Evolutionary conservation across 2,888 invertebrate genomes (phyloP).

Genomic region (Acrocyrtus sp.): DNA sequence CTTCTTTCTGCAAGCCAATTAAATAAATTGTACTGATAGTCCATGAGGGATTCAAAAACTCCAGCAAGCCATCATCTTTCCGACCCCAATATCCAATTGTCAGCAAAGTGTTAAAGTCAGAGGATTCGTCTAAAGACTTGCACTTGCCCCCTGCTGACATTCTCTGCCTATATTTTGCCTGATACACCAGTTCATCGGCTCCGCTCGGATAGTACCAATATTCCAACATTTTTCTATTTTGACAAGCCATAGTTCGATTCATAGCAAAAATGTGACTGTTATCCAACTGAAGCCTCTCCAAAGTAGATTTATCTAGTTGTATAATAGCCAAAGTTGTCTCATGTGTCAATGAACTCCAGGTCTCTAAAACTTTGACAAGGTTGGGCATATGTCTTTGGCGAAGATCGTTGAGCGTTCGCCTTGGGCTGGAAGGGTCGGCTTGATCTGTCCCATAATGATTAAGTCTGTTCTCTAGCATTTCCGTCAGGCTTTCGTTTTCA

Average conservation of each 20-base stretch:
- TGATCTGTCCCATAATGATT: not conserved
- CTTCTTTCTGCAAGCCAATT: constrained; percentile 37
- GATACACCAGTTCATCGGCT: constrained; percentile 33
- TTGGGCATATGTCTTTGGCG: too few relatives aligned
- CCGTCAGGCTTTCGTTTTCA: not conserved
- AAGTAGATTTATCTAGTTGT: constrained; percentile 9
- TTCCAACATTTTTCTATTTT: constrained; percentile 32
- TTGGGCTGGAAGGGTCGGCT: constrained; percentile 29
- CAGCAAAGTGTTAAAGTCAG: constrained; percentile 8
- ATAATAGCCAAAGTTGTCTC: constrained; percentile 26
- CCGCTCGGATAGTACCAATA: constrained; percentile 54
- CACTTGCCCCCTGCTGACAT: too few relatives aligned
- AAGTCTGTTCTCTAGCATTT: constrained; percentile 18
- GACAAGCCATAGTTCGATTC: constrained; percentile 15
- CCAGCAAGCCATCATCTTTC: constrained; percentile 38
- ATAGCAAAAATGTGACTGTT: not conserved
- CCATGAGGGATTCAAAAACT: constrained; percentile 39
- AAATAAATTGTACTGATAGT: constrained; percentile 16
- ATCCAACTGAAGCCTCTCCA: constrained; percentile 34
- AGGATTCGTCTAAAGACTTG: too few relatives aligned
- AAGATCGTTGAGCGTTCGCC: too few relatives aligned
- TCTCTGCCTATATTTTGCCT: not conserved
- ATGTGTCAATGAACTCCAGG: constrained; percentile 7
- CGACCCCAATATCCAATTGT: constrained; percentile 46
- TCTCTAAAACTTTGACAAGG: constrained; percentile 8